Percentiles rank a stretch among this genome's conserved stretches.
These are phyloP conservation scores for Ceyx cyanopectus DNA, from an alignment of 2,113 vertebrate genomes.

Conservation along the genomic window DNA sequence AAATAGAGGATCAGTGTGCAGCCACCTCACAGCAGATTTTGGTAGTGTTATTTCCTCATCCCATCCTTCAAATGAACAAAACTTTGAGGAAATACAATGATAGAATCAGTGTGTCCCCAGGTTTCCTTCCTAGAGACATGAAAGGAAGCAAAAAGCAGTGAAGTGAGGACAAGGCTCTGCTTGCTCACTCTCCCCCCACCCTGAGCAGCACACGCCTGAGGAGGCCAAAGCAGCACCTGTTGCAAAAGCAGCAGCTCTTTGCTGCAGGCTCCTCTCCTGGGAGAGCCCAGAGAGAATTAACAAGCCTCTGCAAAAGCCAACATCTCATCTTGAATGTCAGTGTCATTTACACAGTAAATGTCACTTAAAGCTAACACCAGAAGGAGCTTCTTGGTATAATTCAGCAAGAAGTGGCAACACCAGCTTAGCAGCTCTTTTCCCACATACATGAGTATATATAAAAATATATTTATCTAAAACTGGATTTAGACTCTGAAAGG, in stretches of 20 bases:
- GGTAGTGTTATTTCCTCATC: neutral
- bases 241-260: neutral
- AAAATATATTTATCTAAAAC: neutral
- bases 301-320: neutral
- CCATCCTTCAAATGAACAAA: neutral
- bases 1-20: neutral
- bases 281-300: neutral
- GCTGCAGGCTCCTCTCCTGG: neutral
- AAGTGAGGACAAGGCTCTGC: neutral
- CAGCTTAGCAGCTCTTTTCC: neutral
- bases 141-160: neutral
- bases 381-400: conserved; percentile 48
- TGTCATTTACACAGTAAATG: conserved; percentile 72
- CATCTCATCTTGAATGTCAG: conserved; percentile 59
- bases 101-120: neutral
- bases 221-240: neutral
- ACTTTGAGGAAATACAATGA: fast-evolving
- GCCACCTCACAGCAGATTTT: neutral
- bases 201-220: neutral
- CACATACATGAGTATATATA: neutral
- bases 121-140: neutral
- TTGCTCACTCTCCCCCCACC: neutral
- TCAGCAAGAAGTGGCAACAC: conserved; percentile 19
- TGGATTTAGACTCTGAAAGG: neutral
- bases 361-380: conserved; percentile 53